Conservation (phyloP, 2,797 vertebrate genomes). For the Caiman crocodilus region DNA sequence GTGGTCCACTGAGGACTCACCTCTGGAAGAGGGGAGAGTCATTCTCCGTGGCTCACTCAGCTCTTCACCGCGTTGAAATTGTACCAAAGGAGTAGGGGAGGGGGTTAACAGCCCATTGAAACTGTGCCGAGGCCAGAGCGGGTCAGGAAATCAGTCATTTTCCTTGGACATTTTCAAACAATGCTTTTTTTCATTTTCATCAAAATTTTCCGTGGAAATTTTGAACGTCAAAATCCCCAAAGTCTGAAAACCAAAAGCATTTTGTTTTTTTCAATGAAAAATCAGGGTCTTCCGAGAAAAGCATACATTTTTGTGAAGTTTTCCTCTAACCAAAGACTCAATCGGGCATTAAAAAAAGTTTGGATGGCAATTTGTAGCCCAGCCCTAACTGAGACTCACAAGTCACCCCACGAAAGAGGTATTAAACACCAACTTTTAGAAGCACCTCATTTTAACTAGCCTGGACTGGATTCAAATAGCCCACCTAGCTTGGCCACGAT, state of each 20-base stretch:
- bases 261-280: background rate
- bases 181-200: background rate
- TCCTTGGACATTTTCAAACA: too few relatives aligned
- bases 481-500: background rate
- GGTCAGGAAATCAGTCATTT: too few relatives aligned
- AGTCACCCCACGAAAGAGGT: too few relatives aligned
- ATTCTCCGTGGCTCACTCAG: background rate
- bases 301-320: background rate
- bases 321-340: background rate
- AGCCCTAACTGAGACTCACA: background rate
- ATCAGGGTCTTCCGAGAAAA: background rate
- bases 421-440: too few relatives aligned
- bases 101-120: too few relatives aligned
- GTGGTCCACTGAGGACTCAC: background rate
- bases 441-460: too few relatives aligned
- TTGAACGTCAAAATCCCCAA: background rate
- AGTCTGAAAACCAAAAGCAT: background rate
- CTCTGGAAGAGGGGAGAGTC: background rate
- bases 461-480: too few relatives aligned
- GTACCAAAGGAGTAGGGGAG: background rate
- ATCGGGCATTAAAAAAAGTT: background rate
- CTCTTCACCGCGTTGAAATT: background rate
- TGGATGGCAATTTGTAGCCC: background rate
- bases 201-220: background rate
- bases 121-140: too few relatives aligned